Evolutionary conservation across 2,113 vertebrate genomes (phyloP), one percentile per base, ranked within the genome.

Genomic region (Fukomys damarensis): DNA sequence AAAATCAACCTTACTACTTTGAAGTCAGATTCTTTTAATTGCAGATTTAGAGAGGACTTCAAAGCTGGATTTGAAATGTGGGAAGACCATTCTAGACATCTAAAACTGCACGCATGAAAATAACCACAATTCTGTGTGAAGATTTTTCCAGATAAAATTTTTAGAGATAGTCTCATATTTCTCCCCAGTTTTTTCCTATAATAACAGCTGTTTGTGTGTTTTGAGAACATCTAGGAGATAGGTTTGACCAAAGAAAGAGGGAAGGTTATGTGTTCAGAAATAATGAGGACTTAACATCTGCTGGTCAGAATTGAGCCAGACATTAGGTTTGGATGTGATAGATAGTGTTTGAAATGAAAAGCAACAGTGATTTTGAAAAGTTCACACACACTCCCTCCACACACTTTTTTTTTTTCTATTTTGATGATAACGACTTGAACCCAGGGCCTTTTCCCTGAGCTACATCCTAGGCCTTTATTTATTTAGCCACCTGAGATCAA

Each of bases 141-240:
- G 38, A 49, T 38, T 93, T 93, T 92, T 91, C 49, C 9, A 76
- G 72, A 90, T 70, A 28, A 93, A 76, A 85, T 58, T 35, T 95
- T 90, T 97, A 77, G 38, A 88, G 43, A 86, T 52, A 26, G 86
- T 82, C 28, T 59, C 46, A 68, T 72, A 63, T 63, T 95, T 86
- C 66, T 38, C 54, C 63, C 41, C 52, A 58, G 17, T 77, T 82
- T 85, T 77, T 84, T 85, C 81, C 56, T 56, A 22, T 43, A 52
- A 28, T 46, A 38, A 49, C 17, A n/a, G 38, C 49, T 56, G 13
- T 61, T 16, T 88, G 72, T 92, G 32, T 59, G 35, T 93, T 87
- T 81, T 85, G 30, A 56, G 30, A 61, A 61, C 41, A 65, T 81
- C 41, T 56, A 86, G 76, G 52, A 94, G 30, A 82, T n/a, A 54